Evolutionary conservation across 2,113 vertebrate species (phyloP).

Genomic region (Columba livia): DNA sequence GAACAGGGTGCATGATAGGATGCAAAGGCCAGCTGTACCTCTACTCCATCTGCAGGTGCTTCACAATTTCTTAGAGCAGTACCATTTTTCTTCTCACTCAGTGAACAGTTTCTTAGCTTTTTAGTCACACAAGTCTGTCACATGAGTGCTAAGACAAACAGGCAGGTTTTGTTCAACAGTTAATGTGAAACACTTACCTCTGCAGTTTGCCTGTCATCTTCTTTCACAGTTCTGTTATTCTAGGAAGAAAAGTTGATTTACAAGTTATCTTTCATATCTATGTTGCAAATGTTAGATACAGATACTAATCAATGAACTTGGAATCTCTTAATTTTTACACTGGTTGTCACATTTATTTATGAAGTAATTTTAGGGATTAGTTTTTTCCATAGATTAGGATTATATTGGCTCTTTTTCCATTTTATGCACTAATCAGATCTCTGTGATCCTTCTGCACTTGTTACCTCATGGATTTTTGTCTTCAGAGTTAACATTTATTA

Average conservation of each 20-base stretch:
- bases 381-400: neutral
- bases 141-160: neutral
- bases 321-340: neutral
- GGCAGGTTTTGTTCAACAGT: neutral
- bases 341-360: neutral
- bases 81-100: neutral
- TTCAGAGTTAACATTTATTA: neutral
- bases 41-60: neutral
- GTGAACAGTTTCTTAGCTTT: neutral
- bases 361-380: neutral
- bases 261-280: neutral
- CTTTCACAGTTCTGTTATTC: conserved; percentile 44
- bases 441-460: neutral
- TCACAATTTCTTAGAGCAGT: neutral
- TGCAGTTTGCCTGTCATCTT: conserved; percentile 37
- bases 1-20: neutral
- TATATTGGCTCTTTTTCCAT: neutral
- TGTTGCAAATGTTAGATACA: neutral
- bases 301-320: neutral
- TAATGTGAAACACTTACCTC: conserved; percentile 15
- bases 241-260: neutral
- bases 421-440: neutral
- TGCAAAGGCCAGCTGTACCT: neutral
- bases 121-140: neutral
- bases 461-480: neutral